Percentiles rank a stretch among this genome's conserved stretches.
Evolutionary conservation across 1,140 invertebrate species (phyloP).

Genomic region (Potamilus streckersoni): DNA sequence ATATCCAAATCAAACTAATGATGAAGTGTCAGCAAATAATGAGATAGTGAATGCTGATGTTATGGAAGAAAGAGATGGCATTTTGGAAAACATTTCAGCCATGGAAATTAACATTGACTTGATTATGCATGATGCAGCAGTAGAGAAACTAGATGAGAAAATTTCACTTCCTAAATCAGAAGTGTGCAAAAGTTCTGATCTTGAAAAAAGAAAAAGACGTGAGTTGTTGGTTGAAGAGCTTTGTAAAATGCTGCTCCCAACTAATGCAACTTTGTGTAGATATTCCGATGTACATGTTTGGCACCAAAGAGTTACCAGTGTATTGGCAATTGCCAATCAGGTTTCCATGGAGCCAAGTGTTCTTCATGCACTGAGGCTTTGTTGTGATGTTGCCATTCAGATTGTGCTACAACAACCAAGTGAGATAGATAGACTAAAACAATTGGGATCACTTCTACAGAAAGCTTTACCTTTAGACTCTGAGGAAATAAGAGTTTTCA

Average conservation of each 20-base stretch:
- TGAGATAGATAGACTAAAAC: neutral
- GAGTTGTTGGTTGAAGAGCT: neutral
- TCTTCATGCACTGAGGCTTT: constrained; percentile 7
- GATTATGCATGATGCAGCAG: neutral
- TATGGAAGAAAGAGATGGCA: neutral
- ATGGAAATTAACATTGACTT: neutral
- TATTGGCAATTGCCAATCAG: neutral
- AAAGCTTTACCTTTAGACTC: neutral
- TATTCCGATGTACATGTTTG: neutral
- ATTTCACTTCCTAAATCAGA: neutral
- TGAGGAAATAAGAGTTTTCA: too few species aligned
- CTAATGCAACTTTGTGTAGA: neutral
- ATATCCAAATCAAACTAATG: too few species aligned
- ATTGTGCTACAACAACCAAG: neutral
- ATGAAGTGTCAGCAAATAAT: neutral
- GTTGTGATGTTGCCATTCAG: neutral
- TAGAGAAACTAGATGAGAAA: neutral
- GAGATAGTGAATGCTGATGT: neutral
- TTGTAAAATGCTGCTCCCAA: constrained; percentile 5
- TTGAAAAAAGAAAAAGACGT: neutral
- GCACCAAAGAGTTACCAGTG: neutral
- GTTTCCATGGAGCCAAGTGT: constrained; percentile 1
- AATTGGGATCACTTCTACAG: neutral
- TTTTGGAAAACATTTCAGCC: neutral
- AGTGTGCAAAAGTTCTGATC: neutral